Base-by-base conservation (phyloP, 2,113 vertebrate genomes). In the Mormyrus lacerda region DNA sequence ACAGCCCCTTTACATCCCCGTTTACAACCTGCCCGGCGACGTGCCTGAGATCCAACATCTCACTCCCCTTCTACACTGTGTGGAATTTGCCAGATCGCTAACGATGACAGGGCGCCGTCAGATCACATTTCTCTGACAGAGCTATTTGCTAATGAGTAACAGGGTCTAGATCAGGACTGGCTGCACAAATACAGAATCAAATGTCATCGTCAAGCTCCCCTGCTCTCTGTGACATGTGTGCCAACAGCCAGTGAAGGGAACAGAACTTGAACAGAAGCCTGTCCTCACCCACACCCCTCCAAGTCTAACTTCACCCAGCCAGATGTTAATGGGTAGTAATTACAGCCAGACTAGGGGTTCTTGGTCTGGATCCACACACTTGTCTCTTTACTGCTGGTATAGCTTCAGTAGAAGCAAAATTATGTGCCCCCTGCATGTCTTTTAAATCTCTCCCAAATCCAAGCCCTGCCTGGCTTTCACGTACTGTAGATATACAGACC, bases 21-120 rank as follows among this genome's bases (percentile, higher is more conserved):
- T 79, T 79, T 79, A 79, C 31, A 42, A 39, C 35, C 35, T 3
- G 35, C n/a, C 35, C 31, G 73, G 51, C 39, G 11, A 69, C 39
- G 55, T 51, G 48, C 19, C 88, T 27, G 58, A 53, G 76, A 24
- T 69, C 51, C 15, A 1, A 13, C 73, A 6, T 27, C 53, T 58
- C 83, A n/a, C 65, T 58, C 50, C 42, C 65, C 53, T 39, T 42
- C 13, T 51, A 84, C 84, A 39, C 76, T 89, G 79, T 65, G n/a
- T 82, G 61, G 88, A 90, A 90, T 92, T 91, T 86, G 87, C 90
- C 85, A 73, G 90, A 89, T 89, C 82, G 89, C 89, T 90, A 90
- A 92, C 58, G 76, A 91, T 91, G 90, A 90, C 91, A 92, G 88
- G 65, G 87, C 82, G 90, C 89, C 76, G 91, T 91, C 91, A 90